Percentiles rank a stretch among this genome's conserved stretches.
These are phyloP conservation scores for Drosophila pegasa DNA, from an alignment of 2,888 invertebrate species.

Conservation along the genomic window DNA sequence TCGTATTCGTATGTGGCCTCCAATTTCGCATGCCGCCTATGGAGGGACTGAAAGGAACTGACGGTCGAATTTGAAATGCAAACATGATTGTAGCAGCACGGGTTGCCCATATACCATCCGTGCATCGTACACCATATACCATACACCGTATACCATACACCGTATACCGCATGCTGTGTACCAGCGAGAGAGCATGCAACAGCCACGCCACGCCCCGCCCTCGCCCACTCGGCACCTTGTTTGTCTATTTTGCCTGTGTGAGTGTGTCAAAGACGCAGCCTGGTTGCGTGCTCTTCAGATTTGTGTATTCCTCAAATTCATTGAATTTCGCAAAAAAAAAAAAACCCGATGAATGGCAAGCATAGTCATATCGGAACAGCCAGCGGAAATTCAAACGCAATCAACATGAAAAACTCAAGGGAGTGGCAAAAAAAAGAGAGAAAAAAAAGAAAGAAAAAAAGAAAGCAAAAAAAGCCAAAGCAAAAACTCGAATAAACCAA, in stretches of 20 bases:
- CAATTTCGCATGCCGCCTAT: slow-evolving; percentile 37
- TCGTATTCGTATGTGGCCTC: slow-evolving; percentile 23
- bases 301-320: slow-evolving; percentile 71
- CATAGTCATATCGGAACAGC: slow-evolving; percentile 30
- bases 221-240: slow-evolving; percentile 27
- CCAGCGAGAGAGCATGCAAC: not conserved
- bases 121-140: not conserved
- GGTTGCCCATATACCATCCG: slow-evolving; percentile 18
- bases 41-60: slow-evolving; percentile 39
- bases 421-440: slow-evolving; percentile 35
- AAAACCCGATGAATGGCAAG: slow-evolving; percentile 34
- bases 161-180: slow-evolving; percentile 4
- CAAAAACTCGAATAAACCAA: slow-evolving; percentile 11
- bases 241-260: slow-evolving; percentile 51
- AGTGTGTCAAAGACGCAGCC: slow-evolving; percentile 58
- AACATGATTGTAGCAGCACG: slow-evolving; percentile 55
- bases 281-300: slow-evolving; percentile 32
- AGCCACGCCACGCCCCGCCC: not conserved
- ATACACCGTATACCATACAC: not conserved
- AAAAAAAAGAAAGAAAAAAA: slow-evolving; percentile 20
- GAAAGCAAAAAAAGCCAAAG: not conserved
- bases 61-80: slow-evolving; percentile 73
- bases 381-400: slow-evolving; percentile 68
- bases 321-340: slow-evolving; percentile 52
- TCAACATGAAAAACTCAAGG: slow-evolving; percentile 64